Conservation (phyloP, 2,113 vertebrate genomes). For the Vireo altiloquus region DNA sequence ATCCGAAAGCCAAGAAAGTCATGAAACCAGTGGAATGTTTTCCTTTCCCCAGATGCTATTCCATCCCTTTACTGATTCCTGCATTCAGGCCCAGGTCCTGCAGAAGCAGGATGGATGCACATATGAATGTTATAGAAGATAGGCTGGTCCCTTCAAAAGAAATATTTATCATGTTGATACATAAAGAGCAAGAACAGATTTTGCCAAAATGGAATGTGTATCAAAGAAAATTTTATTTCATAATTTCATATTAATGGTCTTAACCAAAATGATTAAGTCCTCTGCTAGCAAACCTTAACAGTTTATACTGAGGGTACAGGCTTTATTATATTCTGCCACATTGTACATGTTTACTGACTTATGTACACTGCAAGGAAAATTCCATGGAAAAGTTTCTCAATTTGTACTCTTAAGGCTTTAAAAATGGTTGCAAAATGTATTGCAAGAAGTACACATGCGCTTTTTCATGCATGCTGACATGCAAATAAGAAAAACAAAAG, state of each 20-base stretch:
- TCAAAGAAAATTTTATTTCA: neutral
- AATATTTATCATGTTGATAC: neutral
- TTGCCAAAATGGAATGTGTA: neutral
- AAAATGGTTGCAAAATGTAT: neutral
- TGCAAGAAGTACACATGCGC: neutral
- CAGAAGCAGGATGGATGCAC: neutral
- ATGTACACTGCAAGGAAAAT: neutral
- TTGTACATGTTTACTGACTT: neutral
- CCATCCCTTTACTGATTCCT: neutral
- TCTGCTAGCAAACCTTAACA: neutral
- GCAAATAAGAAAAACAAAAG: neutral
- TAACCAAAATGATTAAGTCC: neutral
- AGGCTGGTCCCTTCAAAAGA: neutral
- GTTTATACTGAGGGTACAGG: neutral
- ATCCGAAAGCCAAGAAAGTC: neutral
- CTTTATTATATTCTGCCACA: neutral
- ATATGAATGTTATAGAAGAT: neutral
- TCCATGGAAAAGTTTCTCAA: neutral
- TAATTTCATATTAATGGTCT: neutral
- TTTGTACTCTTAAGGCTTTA: neutral
- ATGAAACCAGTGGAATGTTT: neutral
- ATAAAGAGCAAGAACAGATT: neutral
- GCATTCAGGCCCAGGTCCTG: neutral
- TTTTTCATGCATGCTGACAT: neutral
- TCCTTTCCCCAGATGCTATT: neutral